A percentile compares a stretch with the other conserved stretches of the same genome.
These are phyloP conservation scores for Disparrhopalites patrizii DNA, from an alignment of 2,888 invertebrate genomes.

Conservation along the genomic window DNA sequence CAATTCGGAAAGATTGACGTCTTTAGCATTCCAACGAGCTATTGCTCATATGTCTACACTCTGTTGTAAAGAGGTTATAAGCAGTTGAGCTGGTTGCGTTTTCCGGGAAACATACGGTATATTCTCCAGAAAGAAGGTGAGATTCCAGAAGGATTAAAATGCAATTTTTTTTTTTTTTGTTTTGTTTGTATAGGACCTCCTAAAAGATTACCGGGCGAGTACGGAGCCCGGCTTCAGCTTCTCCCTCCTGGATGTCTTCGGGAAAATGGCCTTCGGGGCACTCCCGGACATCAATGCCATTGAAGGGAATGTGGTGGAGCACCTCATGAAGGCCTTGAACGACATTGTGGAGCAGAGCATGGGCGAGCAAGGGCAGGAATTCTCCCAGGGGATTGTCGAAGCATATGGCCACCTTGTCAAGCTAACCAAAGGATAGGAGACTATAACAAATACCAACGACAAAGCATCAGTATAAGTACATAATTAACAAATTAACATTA, in stretches of 20 bases:
- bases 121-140: not conserved
- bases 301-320: constrained; percentile 7
- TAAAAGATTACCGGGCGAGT: constrained; percentile 5
- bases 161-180: no score
- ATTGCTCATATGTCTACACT: no score
- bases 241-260: not conserved
- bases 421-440: not conserved
- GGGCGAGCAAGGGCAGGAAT: not conserved
- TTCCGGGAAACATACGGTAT: not conserved
- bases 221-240: not conserved
- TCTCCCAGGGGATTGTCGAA: constrained; percentile 1
- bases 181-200: constrained; percentile 1
- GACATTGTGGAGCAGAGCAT: not conserved
- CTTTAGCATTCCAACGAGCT: no score
- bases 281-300: constrained; percentile 8
- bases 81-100: no score
- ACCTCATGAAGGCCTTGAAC: not conserved
- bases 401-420: not conserved
- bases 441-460: no score
- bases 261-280: not conserved
- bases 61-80: no score
- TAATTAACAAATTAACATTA: no score
- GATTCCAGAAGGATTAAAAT: no score
- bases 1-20: no score
- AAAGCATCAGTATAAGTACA: no score